Conservation (phyloP, 2,888 invertebrate genomes). For the Xiphydria camelus region DNA sequence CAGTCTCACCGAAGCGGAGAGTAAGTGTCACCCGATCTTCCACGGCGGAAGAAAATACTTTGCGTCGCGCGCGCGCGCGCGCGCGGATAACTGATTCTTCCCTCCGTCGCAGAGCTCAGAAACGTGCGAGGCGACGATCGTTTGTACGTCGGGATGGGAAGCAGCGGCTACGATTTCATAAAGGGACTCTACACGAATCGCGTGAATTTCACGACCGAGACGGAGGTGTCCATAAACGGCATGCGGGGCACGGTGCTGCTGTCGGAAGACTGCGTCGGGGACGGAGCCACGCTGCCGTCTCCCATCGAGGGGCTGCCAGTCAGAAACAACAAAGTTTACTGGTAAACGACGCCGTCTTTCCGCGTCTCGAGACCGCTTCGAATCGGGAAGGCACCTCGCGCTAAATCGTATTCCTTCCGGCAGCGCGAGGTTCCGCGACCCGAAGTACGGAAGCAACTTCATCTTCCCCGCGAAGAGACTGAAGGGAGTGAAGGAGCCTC, state of each 20-base stretch:
- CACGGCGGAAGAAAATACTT: neutral
- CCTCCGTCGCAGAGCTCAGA: slow-evolving; percentile 64
- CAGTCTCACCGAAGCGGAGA: slow-evolving; percentile 81
- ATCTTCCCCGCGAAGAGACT: slow-evolving; percentile 77
- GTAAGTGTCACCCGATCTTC: slow-evolving; percentile 55
- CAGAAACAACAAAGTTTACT: slow-evolving; percentile 57
- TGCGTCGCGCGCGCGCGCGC: neutral
- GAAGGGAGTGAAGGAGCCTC: slow-evolving; percentile 71
- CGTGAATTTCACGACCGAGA: slow-evolving; percentile 59
- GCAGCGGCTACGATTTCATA: slow-evolving; percentile 72
- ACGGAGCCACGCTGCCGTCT: slow-evolving; percentile 69
- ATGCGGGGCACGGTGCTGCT: slow-evolving; percentile 80
- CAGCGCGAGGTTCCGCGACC: slow-evolving; percentile 79
- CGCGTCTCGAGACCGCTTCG: no score
- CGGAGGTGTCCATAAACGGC: slow-evolving; percentile 74
- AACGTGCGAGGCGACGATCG: slow-evolving; percentile 88
- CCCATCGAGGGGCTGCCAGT: slow-evolving; percentile 73
- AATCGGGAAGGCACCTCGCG: neutral
- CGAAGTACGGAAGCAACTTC: slow-evolving; percentile 72
- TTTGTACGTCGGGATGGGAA: slow-evolving; percentile 79
- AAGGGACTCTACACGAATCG: slow-evolving; percentile 70
- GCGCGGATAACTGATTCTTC: slow-evolving; percentile 7
- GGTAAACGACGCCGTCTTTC: no score
- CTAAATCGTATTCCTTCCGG: slow-evolving; percentile 48
- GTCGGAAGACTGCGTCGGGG: slow-evolving; percentile 70